Percentiles rank a stretch among this genome's conserved stretches.
phyloP scores from a whole-genome alignment of 2,888 invertebrate species.

The Orthosia gothica region DNA sequence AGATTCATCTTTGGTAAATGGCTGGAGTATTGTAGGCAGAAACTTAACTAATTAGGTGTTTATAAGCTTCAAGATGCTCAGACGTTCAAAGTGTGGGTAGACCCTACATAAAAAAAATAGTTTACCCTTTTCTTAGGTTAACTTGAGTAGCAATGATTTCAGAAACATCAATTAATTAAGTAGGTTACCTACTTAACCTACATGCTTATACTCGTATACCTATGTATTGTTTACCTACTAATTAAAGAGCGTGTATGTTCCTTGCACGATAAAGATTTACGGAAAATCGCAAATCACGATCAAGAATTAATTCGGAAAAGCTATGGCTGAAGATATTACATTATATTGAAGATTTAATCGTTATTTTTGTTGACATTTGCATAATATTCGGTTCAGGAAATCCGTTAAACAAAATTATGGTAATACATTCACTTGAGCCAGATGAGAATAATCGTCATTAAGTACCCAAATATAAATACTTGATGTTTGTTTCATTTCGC shows the following conservation, averaged over 20 bases:
- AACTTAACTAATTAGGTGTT: not conserved
- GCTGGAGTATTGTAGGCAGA: not conserved
- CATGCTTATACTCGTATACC: too few relatives aligned
- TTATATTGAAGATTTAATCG: not conserved
- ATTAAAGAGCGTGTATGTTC: not conserved
- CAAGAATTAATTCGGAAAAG: conserved; percentile 10
- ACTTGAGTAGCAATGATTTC: too few relatives aligned
- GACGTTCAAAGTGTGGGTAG: not conserved
- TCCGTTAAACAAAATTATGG: conserved; percentile 7
- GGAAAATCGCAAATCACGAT: conserved; percentile 1
- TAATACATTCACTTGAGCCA: not conserved
- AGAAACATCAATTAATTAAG: too few relatives aligned
- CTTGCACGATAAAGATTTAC: not conserved
- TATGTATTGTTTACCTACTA: too few relatives aligned
- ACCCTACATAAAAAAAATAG: too few relatives aligned
- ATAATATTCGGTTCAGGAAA: conserved; percentile 21
- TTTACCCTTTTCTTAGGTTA: too few relatives aligned
- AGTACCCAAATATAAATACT: not conserved
- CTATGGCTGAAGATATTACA: not conserved
- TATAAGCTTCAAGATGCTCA: not conserved
- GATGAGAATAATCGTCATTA: not conserved
- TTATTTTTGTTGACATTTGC: conserved; percentile 12
- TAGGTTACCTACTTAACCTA: too few relatives aligned
- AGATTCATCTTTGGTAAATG: not conserved
- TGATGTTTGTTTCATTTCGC: not conserved